Conservation (phyloP, 2,113 vertebrate genomes). For the Fulica atra region DNA sequence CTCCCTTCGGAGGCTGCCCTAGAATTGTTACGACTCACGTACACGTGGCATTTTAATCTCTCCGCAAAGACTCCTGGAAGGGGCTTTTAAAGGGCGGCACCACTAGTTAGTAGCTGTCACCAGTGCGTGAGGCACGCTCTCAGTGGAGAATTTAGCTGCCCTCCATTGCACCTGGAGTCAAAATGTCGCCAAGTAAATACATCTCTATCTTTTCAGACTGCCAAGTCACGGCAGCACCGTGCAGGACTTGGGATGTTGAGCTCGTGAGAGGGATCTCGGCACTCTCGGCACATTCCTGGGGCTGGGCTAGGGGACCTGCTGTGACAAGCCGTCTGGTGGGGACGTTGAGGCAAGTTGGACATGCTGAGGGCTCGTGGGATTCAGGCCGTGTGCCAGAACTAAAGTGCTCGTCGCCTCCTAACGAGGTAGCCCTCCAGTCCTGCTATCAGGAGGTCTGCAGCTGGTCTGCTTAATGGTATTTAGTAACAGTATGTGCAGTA, state of each 20-base stretch:
- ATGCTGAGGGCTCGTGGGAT: not conserved
- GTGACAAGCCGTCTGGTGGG: not conserved
- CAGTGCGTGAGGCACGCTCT: not conserved
- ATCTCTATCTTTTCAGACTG: not conserved
- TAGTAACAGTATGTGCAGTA: not conserved
- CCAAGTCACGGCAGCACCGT: not conserved
- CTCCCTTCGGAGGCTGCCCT: not conserved
- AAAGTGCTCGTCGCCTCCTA: conserved; percentile 11
- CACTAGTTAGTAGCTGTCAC: conserved; percentile 49
- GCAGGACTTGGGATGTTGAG: not conserved
- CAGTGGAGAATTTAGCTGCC: not conserved
- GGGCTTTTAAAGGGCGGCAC: not conserved
- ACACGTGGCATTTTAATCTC: not conserved
- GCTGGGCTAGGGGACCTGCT: not conserved
- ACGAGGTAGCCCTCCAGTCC: not conserved
- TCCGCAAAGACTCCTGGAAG: not conserved
- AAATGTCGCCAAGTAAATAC: not conserved
- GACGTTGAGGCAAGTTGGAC: not conserved
- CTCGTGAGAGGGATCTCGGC: not conserved
- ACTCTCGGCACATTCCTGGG: not conserved
- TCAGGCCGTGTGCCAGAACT: conserved; percentile 12
- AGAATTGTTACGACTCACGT: not conserved
- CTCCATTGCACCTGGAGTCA: not conserved
- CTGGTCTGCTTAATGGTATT: not conserved
- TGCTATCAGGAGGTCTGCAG: not conserved